Evolutionary conservation across 1,140 invertebrate genomes (phyloP), one percentile per base, ranked within the genome.

Genomic region (Stegodyphus mimosarum): DNA sequence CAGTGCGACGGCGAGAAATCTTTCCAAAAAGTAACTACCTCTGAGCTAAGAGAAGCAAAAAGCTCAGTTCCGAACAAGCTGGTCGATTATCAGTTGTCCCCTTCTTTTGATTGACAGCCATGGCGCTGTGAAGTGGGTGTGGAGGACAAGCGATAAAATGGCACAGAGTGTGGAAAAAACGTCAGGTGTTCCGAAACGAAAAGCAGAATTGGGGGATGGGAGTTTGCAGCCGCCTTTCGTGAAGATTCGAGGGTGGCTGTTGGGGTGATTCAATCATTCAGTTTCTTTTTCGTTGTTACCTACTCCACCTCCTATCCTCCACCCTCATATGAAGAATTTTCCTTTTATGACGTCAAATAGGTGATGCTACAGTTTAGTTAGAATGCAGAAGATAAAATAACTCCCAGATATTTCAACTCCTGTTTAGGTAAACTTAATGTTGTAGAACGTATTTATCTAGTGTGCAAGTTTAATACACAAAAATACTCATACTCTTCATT

Each of bases 161-260:
- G 80, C 55, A 49, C 49, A 18, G 69, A 83, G 80, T 83, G 80
- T 83, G 80, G 80, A 72, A 74, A 83, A 83, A 83, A 83, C 80
- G 80, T 83, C 80, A 83, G 80, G 80, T 83, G 79, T 73, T 83
- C 17, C 50, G 52, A 48, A 81, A 48, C 71, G 78, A 72, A 72
- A 72, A 72, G 67, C 52, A 55, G 55, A 83, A 55, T 66, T 83
- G 66, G 18, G 71, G 49, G 33, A 51, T 11, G 33, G 33, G 33
- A 33, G 33, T 33, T 33, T 33, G 33, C 77, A 69, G 71, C 55
- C 70, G 52, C 49, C 55, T 63, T 66, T 51, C 49, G 51, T 33
- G 33, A 67, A 66, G 70, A 64, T 83, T 63, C 74, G 33, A 55
- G 71, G 13, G 55, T 11, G 55, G 55, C 9, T 60, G 55, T 15